phyloP scores from a whole-genome alignment of 2,797 vertebrate genomes.

The Amphiprion clarkii region DNA sequence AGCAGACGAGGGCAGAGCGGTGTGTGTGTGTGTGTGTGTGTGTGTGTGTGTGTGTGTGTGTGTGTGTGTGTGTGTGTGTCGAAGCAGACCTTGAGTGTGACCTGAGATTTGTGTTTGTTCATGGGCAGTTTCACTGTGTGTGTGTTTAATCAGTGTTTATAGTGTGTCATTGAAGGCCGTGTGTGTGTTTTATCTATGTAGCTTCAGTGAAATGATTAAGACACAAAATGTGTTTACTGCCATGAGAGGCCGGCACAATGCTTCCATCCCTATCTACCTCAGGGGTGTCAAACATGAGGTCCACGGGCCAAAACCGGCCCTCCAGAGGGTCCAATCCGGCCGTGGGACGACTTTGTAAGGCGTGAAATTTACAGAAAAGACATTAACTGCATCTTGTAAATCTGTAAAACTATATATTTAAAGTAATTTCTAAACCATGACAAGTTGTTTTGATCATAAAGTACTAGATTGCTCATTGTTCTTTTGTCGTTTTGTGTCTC shows the following conservation, averaged over 20 bases:
- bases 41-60: background rate
- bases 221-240: constrained; percentile 22
- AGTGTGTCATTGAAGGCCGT: constrained; percentile 35
- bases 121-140: constrained; percentile 46
- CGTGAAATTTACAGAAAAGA: no score
- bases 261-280: constrained; percentile 25
- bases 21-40: background rate
- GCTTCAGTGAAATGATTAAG: constrained; percentile 27
- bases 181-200: constrained; percentile 17
- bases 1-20: constrained; percentile 8
- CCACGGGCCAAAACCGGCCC: no score
- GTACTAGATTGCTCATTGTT: no score
- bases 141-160: constrained; percentile 20
- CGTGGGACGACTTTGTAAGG: no score
- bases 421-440: no score
- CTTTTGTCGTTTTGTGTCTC: no score
- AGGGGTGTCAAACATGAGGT: no score
- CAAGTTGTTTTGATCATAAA: no score
- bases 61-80: no score
- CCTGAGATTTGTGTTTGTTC: constrained; percentile 60
- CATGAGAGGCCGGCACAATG: constrained; percentile 11
- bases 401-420: no score
- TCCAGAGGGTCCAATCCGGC: no score
- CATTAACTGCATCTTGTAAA: no score
- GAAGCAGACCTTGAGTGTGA: constrained; percentile 54